Conservation (phyloP, 2,113 vertebrate species). For the Psilopogon haemacephalus region DNA sequence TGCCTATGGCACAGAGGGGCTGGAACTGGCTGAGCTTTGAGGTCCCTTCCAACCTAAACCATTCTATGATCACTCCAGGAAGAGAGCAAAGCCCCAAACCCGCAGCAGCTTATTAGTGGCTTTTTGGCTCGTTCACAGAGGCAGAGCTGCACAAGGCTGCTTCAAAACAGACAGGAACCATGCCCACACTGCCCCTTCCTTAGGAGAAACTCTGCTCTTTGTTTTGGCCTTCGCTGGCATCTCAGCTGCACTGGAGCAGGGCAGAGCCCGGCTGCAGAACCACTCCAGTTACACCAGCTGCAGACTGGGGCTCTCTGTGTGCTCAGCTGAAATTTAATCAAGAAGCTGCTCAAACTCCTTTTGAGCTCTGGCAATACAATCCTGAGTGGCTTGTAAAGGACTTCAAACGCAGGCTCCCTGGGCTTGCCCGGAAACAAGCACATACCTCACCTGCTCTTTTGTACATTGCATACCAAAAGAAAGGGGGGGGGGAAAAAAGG, state of each 20-base stretch:
- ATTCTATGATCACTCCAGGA: neutral
- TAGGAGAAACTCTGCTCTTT: slow-evolving; percentile 1
- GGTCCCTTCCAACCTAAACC: too few species aligned
- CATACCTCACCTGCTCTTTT: slow-evolving; percentile 63
- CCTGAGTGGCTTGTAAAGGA: slow-evolving; percentile 55
- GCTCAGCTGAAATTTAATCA: slow-evolving; percentile 69
- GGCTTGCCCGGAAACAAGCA: slow-evolving; percentile 45
- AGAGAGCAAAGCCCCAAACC: neutral
- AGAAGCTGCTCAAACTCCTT: slow-evolving; percentile 55
- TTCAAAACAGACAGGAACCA: neutral
- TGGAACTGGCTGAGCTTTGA: too few species aligned
- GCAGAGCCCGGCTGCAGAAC: neutral
- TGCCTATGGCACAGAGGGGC: too few species aligned
- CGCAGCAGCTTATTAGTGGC: neutral
- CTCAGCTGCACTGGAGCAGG: neutral
- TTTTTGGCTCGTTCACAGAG: neutral
- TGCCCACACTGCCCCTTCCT: neutral
- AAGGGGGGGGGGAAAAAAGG: too few species aligned
- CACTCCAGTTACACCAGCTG: slow-evolving; percentile 54
- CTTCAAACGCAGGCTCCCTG: slow-evolving; percentile 44
- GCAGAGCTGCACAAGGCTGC: neutral
- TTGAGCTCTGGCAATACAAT: slow-evolving; percentile 65
- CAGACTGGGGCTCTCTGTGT: slow-evolving; percentile 55
- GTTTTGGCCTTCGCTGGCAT: neutral
- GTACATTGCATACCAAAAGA: neutral